Conservation (phyloP, 2,888 invertebrate species). For the Sinelater perroti region DNA sequence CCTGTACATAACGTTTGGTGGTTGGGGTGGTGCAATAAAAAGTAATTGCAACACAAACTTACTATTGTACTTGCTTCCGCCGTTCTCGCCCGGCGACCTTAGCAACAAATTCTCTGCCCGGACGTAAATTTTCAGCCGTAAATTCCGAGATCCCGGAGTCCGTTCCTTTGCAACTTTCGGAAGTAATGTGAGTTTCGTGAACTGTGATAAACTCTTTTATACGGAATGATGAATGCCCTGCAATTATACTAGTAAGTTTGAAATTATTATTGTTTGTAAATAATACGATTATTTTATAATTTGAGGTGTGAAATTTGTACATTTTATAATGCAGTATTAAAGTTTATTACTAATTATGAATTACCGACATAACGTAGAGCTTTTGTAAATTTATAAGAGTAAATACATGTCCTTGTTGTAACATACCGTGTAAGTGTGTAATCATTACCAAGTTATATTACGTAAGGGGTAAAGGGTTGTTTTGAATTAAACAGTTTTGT, state of each 20-base stretch:
- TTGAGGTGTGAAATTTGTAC: constrained; percentile 36
- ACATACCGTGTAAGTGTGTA: constrained; percentile 22
- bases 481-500: constrained; percentile 30
- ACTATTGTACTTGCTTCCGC: constrained; percentile 52
- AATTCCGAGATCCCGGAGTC: neutral
- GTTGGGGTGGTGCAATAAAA: constrained; percentile 62
- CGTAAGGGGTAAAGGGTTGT: constrained; percentile 31
- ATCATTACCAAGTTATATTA: constrained; percentile 21
- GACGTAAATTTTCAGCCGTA: no score
- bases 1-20: constrained; percentile 56
- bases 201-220: constrained; percentile 41
- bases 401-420: constrained; percentile 30
- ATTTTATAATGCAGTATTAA: constrained; percentile 33
- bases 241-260: constrained; percentile 54
- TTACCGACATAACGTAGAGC: constrained; percentile 8
- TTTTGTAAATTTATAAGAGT: constrained; percentile 29
- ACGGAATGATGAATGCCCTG: constrained; percentile 29
- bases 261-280: constrained; percentile 33
- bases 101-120: no score
- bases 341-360: constrained; percentile 10
- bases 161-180: neutral
- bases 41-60: constrained; percentile 51
- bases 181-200: constrained; percentile 24
- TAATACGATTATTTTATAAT: constrained; percentile 29
- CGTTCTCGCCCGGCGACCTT: no score